Base-by-base conservation (phyloP, 2,113 vertebrate genomes). In the Percopsis transmontana region DNA sequence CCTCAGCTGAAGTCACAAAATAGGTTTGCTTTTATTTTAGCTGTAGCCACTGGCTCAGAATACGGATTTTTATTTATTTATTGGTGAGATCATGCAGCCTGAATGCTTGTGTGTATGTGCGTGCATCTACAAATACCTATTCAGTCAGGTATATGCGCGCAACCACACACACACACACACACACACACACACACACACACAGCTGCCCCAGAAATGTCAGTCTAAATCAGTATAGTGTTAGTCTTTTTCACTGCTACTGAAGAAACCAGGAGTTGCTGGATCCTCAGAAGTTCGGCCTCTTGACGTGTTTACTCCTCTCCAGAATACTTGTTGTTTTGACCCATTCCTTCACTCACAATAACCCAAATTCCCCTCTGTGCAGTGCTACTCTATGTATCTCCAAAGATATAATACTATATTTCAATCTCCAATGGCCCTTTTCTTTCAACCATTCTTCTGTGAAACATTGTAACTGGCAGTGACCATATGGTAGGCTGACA, bases 191-290 rank as follows among this genome's bases (percentile, higher is more conserved):
- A 54, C 54, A 12, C 6, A 57, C 15, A 12, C 42, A 45, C 1
- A 45, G 57, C 59, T 87, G 88, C 61, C 88, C 87, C 58, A 88
- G 85, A 87, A 83, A 84, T 19, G 87, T 86, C 87, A 87, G 66
- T 82, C 70, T 57, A 62, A 78, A 58, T 70, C 19, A 33, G 27
- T 33, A 33, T 33, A 45, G 51, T 24, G 65, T 70, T 77, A 60
- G 47, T 61, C 62, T 33, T 56, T 70, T 77, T 57, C 53, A 33
- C 45, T 59, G 68, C 58, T 66, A 47, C 57, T 70, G 60, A 80
- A 76, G 62, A 71, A 73, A 70, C 38, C 11, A 11, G n/a, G 53
- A 70, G 70, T 52, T 54, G 16, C 61, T 74, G 67, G 69, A 73
- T 68, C 52, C 10, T 74, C 18, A 64, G 47, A 74, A 80, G 55